phyloP scores from a whole-genome alignment of 2,888 invertebrate genomes.

The Callinectes sapidus region DNA sequence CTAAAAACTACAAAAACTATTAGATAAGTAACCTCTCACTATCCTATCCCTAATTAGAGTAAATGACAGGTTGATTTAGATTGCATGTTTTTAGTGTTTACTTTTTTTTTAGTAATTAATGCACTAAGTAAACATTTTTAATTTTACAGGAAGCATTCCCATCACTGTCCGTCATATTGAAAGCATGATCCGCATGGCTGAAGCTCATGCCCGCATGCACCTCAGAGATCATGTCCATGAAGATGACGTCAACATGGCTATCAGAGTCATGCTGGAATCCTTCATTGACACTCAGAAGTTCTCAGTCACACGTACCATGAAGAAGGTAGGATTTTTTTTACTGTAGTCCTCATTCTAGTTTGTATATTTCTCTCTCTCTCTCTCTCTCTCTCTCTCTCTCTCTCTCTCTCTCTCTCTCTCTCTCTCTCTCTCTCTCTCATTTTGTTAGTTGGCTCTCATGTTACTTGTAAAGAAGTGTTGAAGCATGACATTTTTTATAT shows the following conservation, averaged over 20 bases:
- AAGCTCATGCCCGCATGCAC: slow-evolving; percentile 97
- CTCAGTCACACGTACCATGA: slow-evolving; percentile 97
- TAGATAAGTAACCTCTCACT: no score
- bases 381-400: background rate
- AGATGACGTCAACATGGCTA: slow-evolving; percentile 97
- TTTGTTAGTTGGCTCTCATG: no score
- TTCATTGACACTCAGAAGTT: slow-evolving; percentile 99
- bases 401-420: slow-evolving; percentile 1
- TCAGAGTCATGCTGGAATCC: slow-evolving; percentile 96
- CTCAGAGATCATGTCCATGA: slow-evolving; percentile 92
- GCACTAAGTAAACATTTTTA: background rate
- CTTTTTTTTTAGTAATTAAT: background rate
- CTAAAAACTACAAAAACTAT: background rate
- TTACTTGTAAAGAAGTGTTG: no score
- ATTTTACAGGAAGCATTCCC: slow-evolving; percentile 94
- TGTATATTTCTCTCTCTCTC: background rate
- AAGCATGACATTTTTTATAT: background rate
- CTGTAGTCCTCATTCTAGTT: background rate
- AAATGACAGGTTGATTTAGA: no score
- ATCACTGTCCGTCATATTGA: slow-evolving; percentile 99
- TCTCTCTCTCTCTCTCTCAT: background rate
- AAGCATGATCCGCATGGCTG: slow-evolving; percentile 97
- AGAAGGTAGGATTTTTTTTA: slow-evolving; percentile 80
- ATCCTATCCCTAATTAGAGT: no score
- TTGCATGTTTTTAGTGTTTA: background rate